phyloP scores from a whole-genome alignment of 2,113 vertebrate species.

The Terrapene triunguis region DNA sequence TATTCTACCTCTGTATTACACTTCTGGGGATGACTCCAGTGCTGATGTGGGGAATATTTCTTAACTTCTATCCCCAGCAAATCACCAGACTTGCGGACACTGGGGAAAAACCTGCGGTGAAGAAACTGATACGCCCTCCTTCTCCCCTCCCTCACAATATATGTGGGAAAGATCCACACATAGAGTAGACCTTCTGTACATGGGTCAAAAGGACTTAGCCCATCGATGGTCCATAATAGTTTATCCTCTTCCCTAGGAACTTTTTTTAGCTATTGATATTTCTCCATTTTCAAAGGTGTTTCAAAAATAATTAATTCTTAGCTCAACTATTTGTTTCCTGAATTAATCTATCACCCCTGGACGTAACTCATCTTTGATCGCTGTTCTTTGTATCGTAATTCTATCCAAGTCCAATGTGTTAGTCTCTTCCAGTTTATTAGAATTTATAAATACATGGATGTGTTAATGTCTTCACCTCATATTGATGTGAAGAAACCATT shows the following conservation, averaged over 20 bases:
- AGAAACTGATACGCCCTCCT: background rate
- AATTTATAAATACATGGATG: background rate
- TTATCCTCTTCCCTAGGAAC: background rate
- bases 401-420: background rate
- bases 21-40: background rate
- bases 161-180: background rate
- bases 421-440: background rate
- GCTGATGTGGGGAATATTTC: background rate
- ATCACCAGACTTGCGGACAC: background rate
- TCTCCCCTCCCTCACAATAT: background rate
- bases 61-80: background rate
- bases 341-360: background rate
- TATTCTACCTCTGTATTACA: background rate
- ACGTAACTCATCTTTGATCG: background rate
- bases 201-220: background rate
- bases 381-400: background rate
- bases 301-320: background rate
- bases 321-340: background rate
- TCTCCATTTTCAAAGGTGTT: background rate
- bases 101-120: background rate
- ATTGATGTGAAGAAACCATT: background rate
- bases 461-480: background rate
- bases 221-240: background rate
- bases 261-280: background rate
- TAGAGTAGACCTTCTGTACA: background rate